Evolutionary conservation across 2,113 vertebrate genomes (phyloP).

Genomic region (Tenebrosternarchus preto): DNA sequence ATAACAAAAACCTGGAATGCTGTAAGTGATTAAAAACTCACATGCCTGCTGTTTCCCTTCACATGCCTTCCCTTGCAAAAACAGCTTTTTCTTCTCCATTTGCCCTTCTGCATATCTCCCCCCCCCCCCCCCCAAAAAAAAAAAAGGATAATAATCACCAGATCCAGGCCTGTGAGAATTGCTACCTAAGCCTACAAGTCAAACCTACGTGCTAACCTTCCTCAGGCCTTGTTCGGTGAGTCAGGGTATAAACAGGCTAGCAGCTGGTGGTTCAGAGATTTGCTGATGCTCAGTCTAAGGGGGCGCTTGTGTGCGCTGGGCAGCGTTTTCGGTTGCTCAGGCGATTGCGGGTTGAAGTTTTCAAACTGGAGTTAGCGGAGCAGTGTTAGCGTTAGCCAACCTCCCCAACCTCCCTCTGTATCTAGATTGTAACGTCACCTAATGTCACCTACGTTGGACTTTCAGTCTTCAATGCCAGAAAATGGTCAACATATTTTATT

Average conservation of each 20-base stretch:
- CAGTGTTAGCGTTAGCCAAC: too few species aligned
- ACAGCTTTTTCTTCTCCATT: background rate
- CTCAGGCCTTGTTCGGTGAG: background rate
- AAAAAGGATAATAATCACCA: background rate
- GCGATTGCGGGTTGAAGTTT: background rate
- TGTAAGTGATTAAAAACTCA: background rate
- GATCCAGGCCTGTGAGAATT: background rate
- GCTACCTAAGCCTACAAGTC: background rate
- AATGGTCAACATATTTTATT: background rate
- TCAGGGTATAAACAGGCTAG: background rate
- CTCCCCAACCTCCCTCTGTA: background rate
- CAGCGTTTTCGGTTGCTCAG: conserved; percentile 23
- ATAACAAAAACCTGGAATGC: background rate
- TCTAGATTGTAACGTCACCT: background rate
- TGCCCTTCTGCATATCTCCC: background rate
- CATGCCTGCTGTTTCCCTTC: background rate
- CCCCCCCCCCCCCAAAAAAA: background rate
- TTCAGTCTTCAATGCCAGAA: background rate
- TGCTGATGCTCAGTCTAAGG: conserved; percentile 55
- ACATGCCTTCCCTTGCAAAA: background rate
- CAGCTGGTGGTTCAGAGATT: conserved; percentile 28
- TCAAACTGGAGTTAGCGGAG: background rate
- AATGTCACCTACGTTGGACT: background rate
- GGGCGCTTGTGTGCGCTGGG: conserved; percentile 41
- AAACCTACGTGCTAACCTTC: background rate